A percentile compares a stretch with the other conserved stretches of the same genome.
phyloP scores from a whole-genome alignment of 2,113 vertebrate genomes.

The Heterochromis multidens region DNA sequence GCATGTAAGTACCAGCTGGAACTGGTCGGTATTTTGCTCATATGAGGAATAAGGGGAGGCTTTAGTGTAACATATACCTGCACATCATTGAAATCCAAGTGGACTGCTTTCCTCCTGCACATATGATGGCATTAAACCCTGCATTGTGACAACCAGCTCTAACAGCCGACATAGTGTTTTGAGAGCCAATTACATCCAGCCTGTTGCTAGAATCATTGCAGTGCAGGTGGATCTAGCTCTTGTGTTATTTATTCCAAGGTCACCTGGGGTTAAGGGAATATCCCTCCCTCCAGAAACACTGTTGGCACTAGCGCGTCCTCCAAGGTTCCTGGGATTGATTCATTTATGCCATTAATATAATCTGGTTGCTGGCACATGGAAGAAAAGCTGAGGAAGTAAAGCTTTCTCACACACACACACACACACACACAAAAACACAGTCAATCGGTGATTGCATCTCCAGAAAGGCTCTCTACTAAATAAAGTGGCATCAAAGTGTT shows the following conservation, averaged over 20 bases:
- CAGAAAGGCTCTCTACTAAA: slow-evolving; percentile 46
- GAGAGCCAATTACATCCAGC: slow-evolving; percentile 50
- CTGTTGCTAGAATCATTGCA: neutral
- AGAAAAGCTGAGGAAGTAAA: neutral
- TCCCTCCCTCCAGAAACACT: slow-evolving; percentile 36
- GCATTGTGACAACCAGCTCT: slow-evolving; percentile 1
- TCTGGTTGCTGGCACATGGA: slow-evolving; percentile 42
- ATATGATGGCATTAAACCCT: slow-evolving; percentile 3
- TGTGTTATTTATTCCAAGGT: slow-evolving; percentile 55
- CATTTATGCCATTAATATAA: slow-evolving; percentile 66
- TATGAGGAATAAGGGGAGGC: neutral
- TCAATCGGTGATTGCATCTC: slow-evolving; percentile 5
- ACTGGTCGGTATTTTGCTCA: neutral
- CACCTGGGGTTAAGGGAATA: slow-evolving; percentile 44
- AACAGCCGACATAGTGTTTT: neutral
- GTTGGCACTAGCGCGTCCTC: slow-evolving; percentile 12
- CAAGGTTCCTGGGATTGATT: slow-evolving; percentile 50
- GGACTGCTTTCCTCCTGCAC: neutral
- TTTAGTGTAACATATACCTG: neutral
- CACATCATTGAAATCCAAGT: neutral
- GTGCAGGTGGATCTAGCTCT: slow-evolving; percentile 7
- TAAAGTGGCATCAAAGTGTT: slow-evolving; percentile 44
- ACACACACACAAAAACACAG: neutral
- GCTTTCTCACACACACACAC: neutral
- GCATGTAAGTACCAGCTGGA: neutral